phyloP scores from a whole-genome alignment of 2,113 vertebrate species.

The Puntigrus tetrazona region DNA sequence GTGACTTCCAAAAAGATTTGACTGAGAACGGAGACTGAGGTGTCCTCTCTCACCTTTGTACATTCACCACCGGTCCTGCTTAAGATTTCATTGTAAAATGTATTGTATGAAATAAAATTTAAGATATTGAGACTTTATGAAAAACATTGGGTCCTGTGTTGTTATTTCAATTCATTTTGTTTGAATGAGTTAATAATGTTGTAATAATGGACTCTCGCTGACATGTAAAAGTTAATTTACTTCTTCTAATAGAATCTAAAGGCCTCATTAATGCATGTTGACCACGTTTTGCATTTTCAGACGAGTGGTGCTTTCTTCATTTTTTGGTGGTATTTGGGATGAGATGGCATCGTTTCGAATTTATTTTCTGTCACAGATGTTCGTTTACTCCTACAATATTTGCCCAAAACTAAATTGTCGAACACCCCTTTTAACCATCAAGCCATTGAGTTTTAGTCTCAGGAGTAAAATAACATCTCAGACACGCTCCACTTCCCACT shows the following conservation, averaged over 20 bases:
- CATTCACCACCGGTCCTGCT: slow-evolving; percentile 46
- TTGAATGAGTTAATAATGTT: neutral
- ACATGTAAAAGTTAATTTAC: neutral
- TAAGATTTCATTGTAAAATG: slow-evolving; percentile 60
- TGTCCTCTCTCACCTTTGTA: slow-evolving; percentile 50
- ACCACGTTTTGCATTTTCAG: neutral
- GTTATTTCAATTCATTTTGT: neutral
- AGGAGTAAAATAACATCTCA: neutral
- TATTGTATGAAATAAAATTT: slow-evolving; percentile 65
- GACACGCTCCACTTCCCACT: neutral
- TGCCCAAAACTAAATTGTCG: slow-evolving; percentile 18
- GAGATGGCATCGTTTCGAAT: neutral
- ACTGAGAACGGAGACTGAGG: slow-evolving; percentile 26
- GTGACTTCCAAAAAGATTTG: slow-evolving; percentile 48
- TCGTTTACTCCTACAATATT: neutral
- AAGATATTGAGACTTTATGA: slow-evolving; percentile 59
- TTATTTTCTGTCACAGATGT: slow-evolving; percentile 7
- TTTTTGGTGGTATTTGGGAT: neutral
- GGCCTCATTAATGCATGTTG: neutral
- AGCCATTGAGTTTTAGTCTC: neutral
- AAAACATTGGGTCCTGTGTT: slow-evolving; percentile 11
- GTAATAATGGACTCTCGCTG: neutral
- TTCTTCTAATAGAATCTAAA: neutral
- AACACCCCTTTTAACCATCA: neutral
- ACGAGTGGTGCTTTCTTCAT: neutral